Percentiles rank a stretch among this genome's conserved stretches.
Evolutionary conservation across 1,140 invertebrate species (phyloP).

Genomic region (Anadara kagoshimensis): DNA sequence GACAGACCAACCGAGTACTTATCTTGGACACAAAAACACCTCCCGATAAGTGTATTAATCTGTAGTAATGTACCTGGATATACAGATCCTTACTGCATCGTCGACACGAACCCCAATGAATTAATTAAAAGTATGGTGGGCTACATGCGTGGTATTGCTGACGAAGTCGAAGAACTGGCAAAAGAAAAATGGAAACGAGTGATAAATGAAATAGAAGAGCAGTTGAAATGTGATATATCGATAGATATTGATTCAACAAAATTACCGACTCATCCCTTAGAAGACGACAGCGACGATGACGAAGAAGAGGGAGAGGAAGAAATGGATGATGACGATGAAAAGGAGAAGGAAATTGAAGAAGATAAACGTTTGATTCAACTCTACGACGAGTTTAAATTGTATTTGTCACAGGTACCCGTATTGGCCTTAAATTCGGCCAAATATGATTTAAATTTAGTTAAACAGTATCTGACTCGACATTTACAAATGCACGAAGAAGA

Average conservation of each 20-base stretch:
- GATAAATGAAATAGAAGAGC: not conserved
- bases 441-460: conserved; percentile 43
- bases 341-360: not conserved
- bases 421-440: conserved; percentile 42
- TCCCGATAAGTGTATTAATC: conserved; percentile 4
- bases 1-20: conserved; percentile 3
- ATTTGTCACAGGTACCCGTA: conserved; percentile 17
- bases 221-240: not conserved
- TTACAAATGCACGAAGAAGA: conserved; percentile 17
- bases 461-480: conserved; percentile 21
- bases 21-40: conserved; percentile 6
- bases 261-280: not conserved
- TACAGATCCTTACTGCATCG: conserved; percentile 12
- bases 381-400: conserved; percentile 3
- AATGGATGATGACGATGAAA: not conserved
- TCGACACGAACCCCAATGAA: not conserved
- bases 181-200: conserved; percentile 9
- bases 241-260: too few relatives aligned
- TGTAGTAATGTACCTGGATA: conserved; percentile 21
- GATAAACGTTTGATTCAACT: not conserved
- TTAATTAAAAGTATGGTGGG: conserved; percentile 13
- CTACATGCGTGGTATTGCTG: conserved; percentile 11
- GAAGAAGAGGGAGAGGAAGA: too few relatives aligned
- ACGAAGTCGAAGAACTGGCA: not conserved
- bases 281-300: conserved; percentile 3